Conservation (phyloP, 2,888 invertebrate species). For the Rhingia rostrata region DNA sequence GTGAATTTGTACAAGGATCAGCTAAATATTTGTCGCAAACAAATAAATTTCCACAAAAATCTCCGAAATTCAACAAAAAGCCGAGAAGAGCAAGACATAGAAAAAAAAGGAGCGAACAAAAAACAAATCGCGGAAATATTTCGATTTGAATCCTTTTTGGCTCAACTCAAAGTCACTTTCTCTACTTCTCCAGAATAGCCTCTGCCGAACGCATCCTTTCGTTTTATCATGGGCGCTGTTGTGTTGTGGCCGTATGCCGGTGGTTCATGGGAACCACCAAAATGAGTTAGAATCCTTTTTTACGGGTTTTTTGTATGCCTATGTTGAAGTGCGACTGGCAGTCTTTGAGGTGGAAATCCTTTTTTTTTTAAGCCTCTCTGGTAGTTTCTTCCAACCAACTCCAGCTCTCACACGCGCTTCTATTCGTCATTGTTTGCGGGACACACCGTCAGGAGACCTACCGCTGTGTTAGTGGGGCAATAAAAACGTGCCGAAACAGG, state of each 20-base stretch:
- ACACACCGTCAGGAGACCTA: slow-evolving; percentile 14
- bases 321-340: slow-evolving; percentile 44
- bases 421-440: background rate
- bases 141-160: slow-evolving; percentile 62
- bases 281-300: slow-evolving; percentile 51
- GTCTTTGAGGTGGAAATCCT: slow-evolving; percentile 26
- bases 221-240: slow-evolving; percentile 11
- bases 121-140: slow-evolving; percentile 48
- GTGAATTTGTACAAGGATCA: slow-evolving; percentile 68
- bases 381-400: background rate
- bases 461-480: slow-evolving; percentile 64
- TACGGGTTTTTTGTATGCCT: slow-evolving; percentile 8
- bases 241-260: slow-evolving; percentile 40
- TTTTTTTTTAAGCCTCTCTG: slow-evolving; percentile 21
- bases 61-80: slow-evolving; percentile 14
- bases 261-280: slow-evolving; percentile 48
- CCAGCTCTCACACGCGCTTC: slow-evolving; percentile 20
- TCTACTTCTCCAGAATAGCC: slow-evolving; percentile 30
- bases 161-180: slow-evolving; percentile 42
- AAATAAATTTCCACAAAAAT: slow-evolving; percentile 63
- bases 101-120: slow-evolving; percentile 2
- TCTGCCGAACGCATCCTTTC: background rate
- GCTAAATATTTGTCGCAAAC: slow-evolving; percentile 70
- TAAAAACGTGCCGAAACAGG: slow-evolving; percentile 46
- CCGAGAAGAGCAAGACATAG: background rate